Conservation (phyloP, 2,113 vertebrate genomes). For the Myrmophylax atrothorax region DNA sequence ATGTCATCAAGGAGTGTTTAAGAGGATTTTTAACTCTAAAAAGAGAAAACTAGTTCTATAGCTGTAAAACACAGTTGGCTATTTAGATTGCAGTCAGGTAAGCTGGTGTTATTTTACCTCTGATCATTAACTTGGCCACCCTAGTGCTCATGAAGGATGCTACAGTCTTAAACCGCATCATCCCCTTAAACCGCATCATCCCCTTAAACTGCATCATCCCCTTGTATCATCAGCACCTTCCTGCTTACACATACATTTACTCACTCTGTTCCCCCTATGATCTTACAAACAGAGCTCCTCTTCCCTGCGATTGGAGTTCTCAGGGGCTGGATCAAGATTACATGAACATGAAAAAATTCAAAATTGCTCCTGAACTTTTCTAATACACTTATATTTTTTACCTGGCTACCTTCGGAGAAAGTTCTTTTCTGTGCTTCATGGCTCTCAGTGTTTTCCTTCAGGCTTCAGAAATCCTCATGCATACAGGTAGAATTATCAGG, state of each 20-base stretch:
- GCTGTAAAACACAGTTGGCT: not conserved
- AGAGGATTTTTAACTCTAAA: not conserved
- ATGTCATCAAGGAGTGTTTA: not conserved
- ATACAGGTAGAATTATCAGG: not conserved
- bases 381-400: not conserved
- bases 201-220: not conserved
- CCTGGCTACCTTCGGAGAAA: not conserved
- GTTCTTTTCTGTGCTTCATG: not conserved
- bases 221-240: not conserved
- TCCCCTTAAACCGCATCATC: not conserved
- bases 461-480: not conserved
- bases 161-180: not conserved
- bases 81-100: not conserved
- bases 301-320: not conserved
- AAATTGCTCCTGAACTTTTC: not conserved
- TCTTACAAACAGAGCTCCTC: not conserved
- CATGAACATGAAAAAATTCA: not conserved
- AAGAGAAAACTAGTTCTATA: not conserved
- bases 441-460: not conserved
- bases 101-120: not conserved
- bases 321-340: not conserved
- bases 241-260: not conserved
- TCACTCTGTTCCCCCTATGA: not conserved
- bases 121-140: not conserved
- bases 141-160: not conserved